These are phyloP conservation scores for Papilio machaon DNA, from an alignment of 1,140 invertebrate species.

Conservation along the genomic window DNA sequence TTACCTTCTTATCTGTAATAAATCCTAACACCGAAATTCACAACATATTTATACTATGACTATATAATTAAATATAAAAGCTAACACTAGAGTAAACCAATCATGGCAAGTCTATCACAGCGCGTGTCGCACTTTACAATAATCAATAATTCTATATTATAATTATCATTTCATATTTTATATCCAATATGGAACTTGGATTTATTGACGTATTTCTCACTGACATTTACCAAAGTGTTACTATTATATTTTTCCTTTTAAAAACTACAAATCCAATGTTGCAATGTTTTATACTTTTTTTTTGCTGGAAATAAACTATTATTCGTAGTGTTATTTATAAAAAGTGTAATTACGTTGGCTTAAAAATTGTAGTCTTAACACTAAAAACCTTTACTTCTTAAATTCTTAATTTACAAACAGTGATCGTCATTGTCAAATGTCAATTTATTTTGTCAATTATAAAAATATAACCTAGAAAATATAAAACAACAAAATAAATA, in stretches of 20 bases:
- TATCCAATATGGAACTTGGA: slow-evolving; percentile 65
- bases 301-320: too few relatives aligned
- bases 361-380: too few relatives aligned
- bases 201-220: slow-evolving; percentile 62
- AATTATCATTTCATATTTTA: slow-evolving; percentile 54
- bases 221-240: slow-evolving; percentile 45
- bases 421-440: background rate
- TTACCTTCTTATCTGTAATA: slow-evolving; percentile 56
- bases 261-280: background rate
- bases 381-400: too few relatives aligned
- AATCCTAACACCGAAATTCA: slow-evolving; percentile 58
- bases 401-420: background rate
- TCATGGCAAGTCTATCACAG: slow-evolving; percentile 5
- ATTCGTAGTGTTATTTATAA: too few relatives aligned
- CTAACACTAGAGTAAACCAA: slow-evolving; percentile 1
- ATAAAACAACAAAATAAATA: background rate
- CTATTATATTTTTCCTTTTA: slow-evolving; percentile 36
- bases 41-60: slow-evolving; percentile 53
- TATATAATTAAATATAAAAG: slow-evolving; percentile 39
- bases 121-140: slow-evolving; percentile 54
- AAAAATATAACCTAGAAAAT: background rate
- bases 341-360: too few relatives aligned
- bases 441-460: background rate
- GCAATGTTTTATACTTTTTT: background rate
- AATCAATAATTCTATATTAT: slow-evolving; percentile 68